Percentiles rank a stretch among this genome's conserved stretches.
Conservation (phyloP, 1,140 invertebrate species). For the Lamellibrachia luymesi region DNA sequence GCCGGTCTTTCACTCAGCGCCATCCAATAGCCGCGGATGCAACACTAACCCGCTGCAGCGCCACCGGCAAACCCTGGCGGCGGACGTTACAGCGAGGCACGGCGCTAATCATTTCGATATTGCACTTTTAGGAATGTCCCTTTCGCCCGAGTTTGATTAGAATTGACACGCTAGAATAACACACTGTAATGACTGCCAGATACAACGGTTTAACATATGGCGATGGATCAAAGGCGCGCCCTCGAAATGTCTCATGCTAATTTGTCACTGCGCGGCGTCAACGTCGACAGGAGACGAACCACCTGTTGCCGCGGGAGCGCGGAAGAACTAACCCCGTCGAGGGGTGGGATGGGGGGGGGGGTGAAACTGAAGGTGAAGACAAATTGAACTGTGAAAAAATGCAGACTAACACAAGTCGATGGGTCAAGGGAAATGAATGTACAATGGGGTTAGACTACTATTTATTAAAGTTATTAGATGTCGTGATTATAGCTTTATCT, state of each 20-base stretch:
- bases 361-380: background rate
- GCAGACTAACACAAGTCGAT: background rate
- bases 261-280: background rate
- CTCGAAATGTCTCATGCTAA: background rate
- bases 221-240: background rate
- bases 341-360: background rate
- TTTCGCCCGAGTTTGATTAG: background rate
- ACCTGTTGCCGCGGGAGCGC: background rate
- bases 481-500: background rate
- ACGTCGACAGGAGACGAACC: background rate
- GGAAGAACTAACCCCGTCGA: too few species aligned
- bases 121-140: conserved; percentile 4
- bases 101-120: background rate
- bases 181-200: conserved; percentile 1
- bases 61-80: background rate
- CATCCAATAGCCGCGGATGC: background rate
- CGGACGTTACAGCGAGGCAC: background rate
- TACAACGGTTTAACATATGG: conserved; percentile 1
- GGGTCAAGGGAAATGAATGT: background rate
- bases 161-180: conserved; percentile 1
- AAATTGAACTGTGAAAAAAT: background rate
- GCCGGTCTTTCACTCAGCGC: background rate
- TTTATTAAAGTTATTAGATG: background rate
- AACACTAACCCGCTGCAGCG: background rate
- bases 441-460: background rate